Percentiles rank a stretch among this genome's conserved stretches.
Conservation (phyloP, 2,797 vertebrate genomes). For the Craterocephalus amniculus region DNA sequence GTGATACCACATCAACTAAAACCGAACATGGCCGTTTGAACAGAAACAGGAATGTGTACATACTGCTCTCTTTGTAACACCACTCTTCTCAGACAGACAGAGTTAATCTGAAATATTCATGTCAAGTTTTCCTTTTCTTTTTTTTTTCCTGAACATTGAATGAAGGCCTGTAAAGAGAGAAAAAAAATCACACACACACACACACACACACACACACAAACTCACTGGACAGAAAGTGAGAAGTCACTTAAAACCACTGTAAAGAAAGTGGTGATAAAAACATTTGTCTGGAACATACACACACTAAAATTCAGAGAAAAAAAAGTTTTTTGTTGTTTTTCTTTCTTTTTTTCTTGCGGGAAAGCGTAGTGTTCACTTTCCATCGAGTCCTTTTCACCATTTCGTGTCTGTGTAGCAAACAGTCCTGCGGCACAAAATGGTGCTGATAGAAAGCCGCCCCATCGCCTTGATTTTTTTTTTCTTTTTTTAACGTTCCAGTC, state of each 20-base stretch:
- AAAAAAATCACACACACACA: slow-evolving; percentile 52
- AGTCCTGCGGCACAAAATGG: slow-evolving; percentile 61
- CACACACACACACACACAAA: slow-evolving; percentile 64
- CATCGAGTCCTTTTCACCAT: slow-evolving; percentile 51
- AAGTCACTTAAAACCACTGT: slow-evolving; percentile 71
- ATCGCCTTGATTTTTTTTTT: slow-evolving; percentile 31
- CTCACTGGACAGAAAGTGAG: slow-evolving; percentile 73
- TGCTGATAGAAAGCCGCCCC: slow-evolving; percentile 14
- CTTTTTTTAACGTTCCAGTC: slow-evolving; percentile 12
- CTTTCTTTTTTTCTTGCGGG: slow-evolving; percentile 40
- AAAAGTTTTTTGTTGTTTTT: slow-evolving; percentile 47
- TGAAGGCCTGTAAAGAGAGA: slow-evolving; percentile 71
- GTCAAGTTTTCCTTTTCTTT: slow-evolving; percentile 61
- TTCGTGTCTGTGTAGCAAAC: slow-evolving; percentile 46
- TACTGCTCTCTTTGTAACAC: slow-evolving; percentile 56
- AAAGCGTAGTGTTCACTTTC: slow-evolving; percentile 35
- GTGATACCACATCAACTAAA: slow-evolving; percentile 71
- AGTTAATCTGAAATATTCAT: slow-evolving; percentile 46
- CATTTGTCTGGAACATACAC: slow-evolving; percentile 65
- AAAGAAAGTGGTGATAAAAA: slow-evolving; percentile 66
- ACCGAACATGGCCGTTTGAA: slow-evolving; percentile 65
- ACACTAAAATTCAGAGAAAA: slow-evolving; percentile 63
- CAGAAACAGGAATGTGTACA: slow-evolving; percentile 60
- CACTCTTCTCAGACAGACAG: slow-evolving; percentile 45
- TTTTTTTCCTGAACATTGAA: slow-evolving; percentile 71